These are phyloP conservation scores for Volucella zonaria DNA, from an alignment of 2,888 invertebrate species.

Conservation along the genomic window DNA sequence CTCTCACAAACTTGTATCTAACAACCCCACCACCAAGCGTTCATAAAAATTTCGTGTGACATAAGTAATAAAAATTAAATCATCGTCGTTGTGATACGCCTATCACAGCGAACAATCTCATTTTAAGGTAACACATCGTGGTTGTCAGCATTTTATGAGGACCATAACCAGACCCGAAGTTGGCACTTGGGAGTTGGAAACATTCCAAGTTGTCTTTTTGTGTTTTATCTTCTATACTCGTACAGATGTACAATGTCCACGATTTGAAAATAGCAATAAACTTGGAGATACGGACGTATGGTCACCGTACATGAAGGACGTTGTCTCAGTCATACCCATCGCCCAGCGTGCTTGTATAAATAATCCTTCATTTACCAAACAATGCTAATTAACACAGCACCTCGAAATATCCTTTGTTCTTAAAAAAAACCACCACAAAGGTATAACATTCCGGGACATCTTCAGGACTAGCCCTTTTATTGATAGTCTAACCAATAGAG, in stretches of 20 bases:
- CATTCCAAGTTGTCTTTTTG: no score
- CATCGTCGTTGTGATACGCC: no score
- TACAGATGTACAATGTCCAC: no score
- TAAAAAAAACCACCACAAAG: neutral
- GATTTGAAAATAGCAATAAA: no score
- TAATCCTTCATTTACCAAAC: neutral
- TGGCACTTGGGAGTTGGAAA: neutral
- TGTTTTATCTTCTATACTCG: no score
- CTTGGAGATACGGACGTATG: no score
- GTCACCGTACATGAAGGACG: neutral
- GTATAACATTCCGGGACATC: conserved; percentile 1
- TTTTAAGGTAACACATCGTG: neutral
- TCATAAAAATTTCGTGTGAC: no score
- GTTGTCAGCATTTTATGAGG: neutral
- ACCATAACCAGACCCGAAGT: neutral
- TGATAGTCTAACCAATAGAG: neutral
- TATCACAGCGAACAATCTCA: no score
- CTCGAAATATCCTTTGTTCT: neutral
- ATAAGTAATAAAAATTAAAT: no score
- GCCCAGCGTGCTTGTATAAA: neutral
- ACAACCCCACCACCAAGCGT: no score
- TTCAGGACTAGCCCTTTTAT: neutral
- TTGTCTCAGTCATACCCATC: neutral
- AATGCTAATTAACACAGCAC: neutral
- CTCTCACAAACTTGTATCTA: no score